Base-by-base conservation (phyloP, 2,113 vertebrate species). In the Cyphomyrus plagiostoma region DNA sequence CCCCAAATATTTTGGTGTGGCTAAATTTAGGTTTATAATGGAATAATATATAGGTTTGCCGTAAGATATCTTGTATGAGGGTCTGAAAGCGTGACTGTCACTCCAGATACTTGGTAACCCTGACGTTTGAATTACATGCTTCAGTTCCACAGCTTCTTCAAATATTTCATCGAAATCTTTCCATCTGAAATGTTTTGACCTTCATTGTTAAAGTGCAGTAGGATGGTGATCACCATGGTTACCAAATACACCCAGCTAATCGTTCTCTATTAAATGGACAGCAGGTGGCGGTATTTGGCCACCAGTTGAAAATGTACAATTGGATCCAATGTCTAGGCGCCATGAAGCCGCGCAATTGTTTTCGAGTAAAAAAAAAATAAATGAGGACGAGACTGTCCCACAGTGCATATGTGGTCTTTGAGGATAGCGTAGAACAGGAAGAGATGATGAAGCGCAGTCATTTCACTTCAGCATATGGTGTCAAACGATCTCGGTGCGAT, bases 251-350 rank as follows among this genome's bases (percentile, higher is more conserved):
- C 42, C 6, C 42, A 42, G 35, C 35, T 39, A 58, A 13, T 46
- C 53, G 42, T 30, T 19, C 3, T n/a, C 15, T 46, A 26, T 19
- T 13, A 23, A 42, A 62, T 0, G 19, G 50, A 90, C 94, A 90
- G 89, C 62, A 92, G 94, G 91, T 91, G 94, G 91, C 93, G 88
- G 93, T 89, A 48, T n/a, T 92, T 56, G 30, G 83, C 42, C 74
- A 90, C 19, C 4, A 39, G 30, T 87, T 53, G 9, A 89, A 49
- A 19, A 39, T 30, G 52, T 19, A n/a, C 23, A 4, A 17, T 35
- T 9, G 23, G 86, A 83, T 26, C 26, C 88, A 62, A 86, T 50
- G 17, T 50, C 3, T 30, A 50, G 15, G 49, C n/a, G 15, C 53
- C 46, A 77, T 26, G 77, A 90, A 39, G 52, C 35, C 80, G 70